Percentiles rank a stretch among this genome's conserved stretches.
Conservation (phyloP, 2,888 invertebrate genomes). For the Macaria liturata region DNA sequence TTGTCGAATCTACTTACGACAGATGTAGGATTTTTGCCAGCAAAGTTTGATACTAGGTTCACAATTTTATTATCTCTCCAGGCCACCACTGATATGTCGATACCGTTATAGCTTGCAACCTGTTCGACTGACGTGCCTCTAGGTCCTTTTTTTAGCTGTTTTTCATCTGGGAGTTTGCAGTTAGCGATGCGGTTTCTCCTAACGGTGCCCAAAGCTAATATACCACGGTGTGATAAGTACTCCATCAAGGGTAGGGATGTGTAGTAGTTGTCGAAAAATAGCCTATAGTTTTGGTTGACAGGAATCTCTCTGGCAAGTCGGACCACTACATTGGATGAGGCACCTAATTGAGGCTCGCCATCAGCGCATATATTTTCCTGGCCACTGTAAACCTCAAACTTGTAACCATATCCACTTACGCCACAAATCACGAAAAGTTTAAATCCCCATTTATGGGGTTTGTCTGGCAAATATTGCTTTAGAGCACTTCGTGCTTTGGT, state of each 20-base stretch:
- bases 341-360: neutral
- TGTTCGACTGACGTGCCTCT: no score
- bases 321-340: neutral
- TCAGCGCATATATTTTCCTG: neutral
- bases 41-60: neutral
- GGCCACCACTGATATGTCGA: neutral
- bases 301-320: neutral
- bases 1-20: neutral
- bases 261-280: conserved; percentile 3
- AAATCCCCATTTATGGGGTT: conserved; percentile 5
- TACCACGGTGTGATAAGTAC: neutral
- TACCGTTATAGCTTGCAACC: no score
- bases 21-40: neutral
- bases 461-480: neutral
- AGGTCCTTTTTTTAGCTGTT: no score
- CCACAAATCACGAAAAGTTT: conserved; percentile 3
- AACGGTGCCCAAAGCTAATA: neutral
- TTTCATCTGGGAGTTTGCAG: no score
- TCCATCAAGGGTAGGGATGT: neutral
- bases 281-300: neutral
- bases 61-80: neutral
- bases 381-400: neutral
- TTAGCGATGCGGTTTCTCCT: neutral
- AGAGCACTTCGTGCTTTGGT: neutral
- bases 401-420: neutral